Percentiles rank a stretch among this genome's conserved stretches.
phyloP scores from a whole-genome alignment of 1,140 invertebrate genomes.

The Parasteatoda tepidariorum region DNA sequence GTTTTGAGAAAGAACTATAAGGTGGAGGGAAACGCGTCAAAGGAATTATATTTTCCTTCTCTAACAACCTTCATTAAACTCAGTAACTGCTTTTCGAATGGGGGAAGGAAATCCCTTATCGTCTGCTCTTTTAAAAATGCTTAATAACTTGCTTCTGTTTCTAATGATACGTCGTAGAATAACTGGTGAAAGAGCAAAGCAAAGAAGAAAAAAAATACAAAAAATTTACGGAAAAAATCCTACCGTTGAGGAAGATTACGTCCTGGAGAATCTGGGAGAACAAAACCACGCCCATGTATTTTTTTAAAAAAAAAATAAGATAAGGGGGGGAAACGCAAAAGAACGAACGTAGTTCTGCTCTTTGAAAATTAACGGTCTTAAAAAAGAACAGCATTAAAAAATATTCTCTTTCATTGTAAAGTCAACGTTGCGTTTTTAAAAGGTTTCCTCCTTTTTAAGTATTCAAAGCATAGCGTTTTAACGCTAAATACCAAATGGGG shows the following conservation, averaged over 20 bases:
- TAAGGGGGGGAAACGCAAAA: not conserved
- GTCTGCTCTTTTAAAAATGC: conserved; percentile 1
- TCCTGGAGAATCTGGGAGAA: conserved; percentile 28
- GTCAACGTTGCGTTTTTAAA: conserved; percentile 8
- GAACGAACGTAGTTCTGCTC: not conserved
- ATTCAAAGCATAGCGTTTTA: conserved; percentile 30
- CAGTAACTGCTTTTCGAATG: conserved; percentile 1
- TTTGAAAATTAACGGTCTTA: conserved; percentile 20
- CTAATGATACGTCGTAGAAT: not conserved
- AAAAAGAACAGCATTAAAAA: conserved; percentile 9
- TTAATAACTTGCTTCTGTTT: conserved; percentile 17
- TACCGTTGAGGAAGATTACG: conserved; percentile 18
- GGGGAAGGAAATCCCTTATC: conserved; percentile 27
- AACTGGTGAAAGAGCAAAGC: not conserved
- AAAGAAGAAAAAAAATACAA: not conserved
- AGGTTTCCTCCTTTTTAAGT: conserved; percentile 19
- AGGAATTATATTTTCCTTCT: conserved; percentile 26
- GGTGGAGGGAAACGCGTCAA: not conserved
- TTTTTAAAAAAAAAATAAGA: not conserved
- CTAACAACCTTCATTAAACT: conserved; percentile 46
- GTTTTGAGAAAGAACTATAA: not conserved
- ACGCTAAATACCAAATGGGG: conserved; percentile 18
- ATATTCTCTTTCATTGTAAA: not conserved
- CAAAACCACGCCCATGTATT: conserved; percentile 22
- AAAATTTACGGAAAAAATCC: conserved; percentile 34